Evolutionary conservation across 2,888 invertebrate genomes (phyloP), one percentile per base, ranked within the genome.

Genomic region (Eueremaeus valkanovi): DNA sequence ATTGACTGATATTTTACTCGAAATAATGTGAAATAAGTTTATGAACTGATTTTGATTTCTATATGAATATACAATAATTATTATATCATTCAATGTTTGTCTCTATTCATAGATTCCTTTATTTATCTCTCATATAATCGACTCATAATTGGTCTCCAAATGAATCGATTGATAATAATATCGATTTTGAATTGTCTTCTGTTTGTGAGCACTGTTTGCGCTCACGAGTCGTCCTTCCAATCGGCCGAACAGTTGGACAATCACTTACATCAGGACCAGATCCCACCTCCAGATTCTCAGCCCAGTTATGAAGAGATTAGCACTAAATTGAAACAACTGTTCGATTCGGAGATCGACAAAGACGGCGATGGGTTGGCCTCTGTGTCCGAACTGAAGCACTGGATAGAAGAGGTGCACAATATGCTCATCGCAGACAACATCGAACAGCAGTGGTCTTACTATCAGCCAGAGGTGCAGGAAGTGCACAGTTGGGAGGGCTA

Each of bases 361-460:
- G 73, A 79, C 51, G 21, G 63, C 31, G 77, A 79, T 73, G 66
- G 58, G 24, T 42, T 75, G 24, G 63, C 80, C 1, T 74, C 77
- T 3, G 76, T 76, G 0, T 78, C 78, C 1, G 80, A 80, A 45
- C 51, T 80, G 42, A 79, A 79, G 61, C 76, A 76, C 5, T 79
- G 79, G 79, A 63, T 80, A n/a, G 72, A 76, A 33, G 58, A 75
- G 0, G 68, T 79, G 13, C 80, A 80, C 27, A 72, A 76, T 11
- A 76, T 76, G 29, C 77, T 78, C 24, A 79, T 80, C 11, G 77
- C 79, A n/a, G 79, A 79, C 16, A 80, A 80, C 66, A 77, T 81
- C n/a, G 78, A 81, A 31, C 70, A 78, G 29, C 80, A 80, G 72
- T 80, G 80, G 80, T 76, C 66, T 16, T 80, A 79, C 45, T 81